Base-by-base conservation (phyloP, 2,797 vertebrate species). In the Alfaro cultratus region DNA sequence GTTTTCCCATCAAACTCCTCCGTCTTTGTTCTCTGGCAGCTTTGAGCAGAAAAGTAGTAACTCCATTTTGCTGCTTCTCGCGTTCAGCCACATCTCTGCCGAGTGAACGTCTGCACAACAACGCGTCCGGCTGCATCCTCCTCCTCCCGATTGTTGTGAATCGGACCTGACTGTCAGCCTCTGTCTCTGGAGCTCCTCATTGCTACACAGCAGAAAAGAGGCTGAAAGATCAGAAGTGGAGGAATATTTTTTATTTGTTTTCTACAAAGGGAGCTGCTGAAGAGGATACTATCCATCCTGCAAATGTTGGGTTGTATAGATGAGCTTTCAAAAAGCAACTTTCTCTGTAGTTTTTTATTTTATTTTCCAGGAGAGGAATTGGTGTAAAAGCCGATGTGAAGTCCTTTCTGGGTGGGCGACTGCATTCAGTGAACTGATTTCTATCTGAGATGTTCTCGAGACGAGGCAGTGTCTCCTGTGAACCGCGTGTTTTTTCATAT, bases 1-100 rank as follows among this genome's bases (percentile, higher is more conserved):
- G 4, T 39, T 39, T 39, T 39, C 2, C 62, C 6, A 26, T 68
- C 21, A 41, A 68, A 39, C 11, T 68, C 2, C 9, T 26, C 34
- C 26, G 9, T 13, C 39, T 68, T 43, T 62, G 18, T 23, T 55
- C 49, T 55, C 26, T 55, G 49, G 36, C 73, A 74, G 47, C 49
- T n/a, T 41, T 53, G 49, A 39, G 72, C 70, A 21, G 73, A 2
- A 70, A 70, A 70, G 67, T 43, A 43, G 11, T 21, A 0, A 3
- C 45, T 68, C 21, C 72, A 13, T 73, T 87, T 83, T 49, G 77
- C 78, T 77, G 55, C 75, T 83, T 86, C 87, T 82, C 70, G 73
- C 82, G 73, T 77, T 88, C 74, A 45, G 75, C 86, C 88, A 83
- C 78, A 51, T 75, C 77, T 85, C 70, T 12, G 47, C 43, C 51